Evolutionary conservation across 2,113 vertebrate species (phyloP).

Genomic region (Hippocampus abdominalis): DNA sequence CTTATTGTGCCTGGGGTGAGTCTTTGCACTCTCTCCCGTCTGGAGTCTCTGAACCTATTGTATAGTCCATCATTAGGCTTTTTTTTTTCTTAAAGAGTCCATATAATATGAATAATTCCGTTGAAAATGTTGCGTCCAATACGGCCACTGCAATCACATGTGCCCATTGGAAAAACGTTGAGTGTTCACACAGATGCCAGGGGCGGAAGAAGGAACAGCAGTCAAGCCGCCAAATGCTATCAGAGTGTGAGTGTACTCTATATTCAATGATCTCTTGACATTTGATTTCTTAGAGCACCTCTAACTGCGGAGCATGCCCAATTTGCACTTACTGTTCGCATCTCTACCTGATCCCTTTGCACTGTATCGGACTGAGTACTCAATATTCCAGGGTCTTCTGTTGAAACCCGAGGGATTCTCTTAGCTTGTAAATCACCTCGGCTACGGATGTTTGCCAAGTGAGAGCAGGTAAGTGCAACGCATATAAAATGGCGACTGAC

Average conservation of each 20-base stretch:
- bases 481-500: neutral
- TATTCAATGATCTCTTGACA: constrained; percentile 8
- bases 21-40: too few relatives aligned
- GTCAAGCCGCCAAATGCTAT: constrained; percentile 4
- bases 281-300: constrained; percentile 1
- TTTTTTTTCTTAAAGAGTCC: too few relatives aligned
- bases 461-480: neutral
- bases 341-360: neutral
- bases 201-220: neutral
- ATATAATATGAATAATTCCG: neutral
- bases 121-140: neutral
- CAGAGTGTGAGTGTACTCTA: neutral
- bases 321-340: neutral
- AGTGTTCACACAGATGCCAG: neutral
- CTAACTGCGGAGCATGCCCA: neutral
- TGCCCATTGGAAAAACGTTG: neutral
- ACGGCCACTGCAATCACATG: neutral
- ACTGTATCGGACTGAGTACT: neutral
- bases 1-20: too few relatives aligned
- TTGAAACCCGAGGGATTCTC: neutral
- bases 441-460: neutral
- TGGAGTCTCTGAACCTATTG: too few relatives aligned
- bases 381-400: constrained; percentile 1
- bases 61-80: too few relatives aligned
- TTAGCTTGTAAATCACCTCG: neutral